Evolutionary conservation across 1,140 invertebrate genomes (phyloP), one percentile per base, ranked within the genome.

Genomic region (Teleopsis dalmanni): DNA sequence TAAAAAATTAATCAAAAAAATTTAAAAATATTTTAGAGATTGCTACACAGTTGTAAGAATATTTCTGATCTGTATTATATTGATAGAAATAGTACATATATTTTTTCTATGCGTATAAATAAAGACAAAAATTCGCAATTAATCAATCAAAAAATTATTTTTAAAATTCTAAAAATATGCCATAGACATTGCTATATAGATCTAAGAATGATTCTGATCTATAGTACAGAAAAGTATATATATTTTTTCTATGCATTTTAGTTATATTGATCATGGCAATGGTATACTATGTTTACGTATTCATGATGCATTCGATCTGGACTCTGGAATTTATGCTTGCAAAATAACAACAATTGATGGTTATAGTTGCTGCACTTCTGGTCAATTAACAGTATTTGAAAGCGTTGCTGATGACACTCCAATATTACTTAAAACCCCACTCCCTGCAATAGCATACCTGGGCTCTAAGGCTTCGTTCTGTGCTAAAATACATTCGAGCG

Each of bases 321-420:
- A 88, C 67, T 75, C 77, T 26, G 87, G 85, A n/a, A 70, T 77
- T 34, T 90, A 88, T 59, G 75, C 75, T 46, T 88, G 84, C 56
- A 76, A 80, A 51, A 79, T 82, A 4, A 60, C 53, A 25, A 57
- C 57, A 16, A 38, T 45, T 34, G 53, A 31, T 25, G 42, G 47
- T 44, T 38, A 60, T 14, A 57, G 57, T 16, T 72, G 67, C 51
- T 55, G 47, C 49, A 69, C 57, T 29, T 62, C 57, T 38, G 68
- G 65, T 7, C 55, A 65, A 26, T 53, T 73, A 31, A 58, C 50
- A 37, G 59, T 73, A 10, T 31, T 57, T 41, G 71, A 67, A 41
- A 54, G 54, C 4, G 61, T 57, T 46, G 45, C 18, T n/a, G 46
- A 66, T 29, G 50, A 52, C 10, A 51, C 44, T 35, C 48, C 61